These are phyloP conservation scores for Pseudococcus viburni DNA, from an alignment of 2,888 invertebrate species.

Conservation along the genomic window DNA sequence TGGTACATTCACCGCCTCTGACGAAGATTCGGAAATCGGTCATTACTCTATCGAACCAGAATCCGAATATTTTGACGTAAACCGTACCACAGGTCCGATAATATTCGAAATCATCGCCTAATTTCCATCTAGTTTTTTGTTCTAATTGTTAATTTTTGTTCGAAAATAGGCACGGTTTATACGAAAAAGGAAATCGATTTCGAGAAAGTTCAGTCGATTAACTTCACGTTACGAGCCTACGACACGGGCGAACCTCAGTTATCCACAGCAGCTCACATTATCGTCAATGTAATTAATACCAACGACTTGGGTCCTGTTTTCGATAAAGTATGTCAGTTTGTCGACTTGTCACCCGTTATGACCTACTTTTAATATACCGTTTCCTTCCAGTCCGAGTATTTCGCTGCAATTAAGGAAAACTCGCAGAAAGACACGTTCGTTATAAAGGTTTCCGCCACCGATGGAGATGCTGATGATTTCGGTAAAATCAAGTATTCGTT, in stretches of 20 bases:
- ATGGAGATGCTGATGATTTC: conserved; percentile 84
- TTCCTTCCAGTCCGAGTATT: conserved; percentile 74
- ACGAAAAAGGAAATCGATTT: conserved; percentile 86
- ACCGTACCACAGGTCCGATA: conserved; percentile 82
- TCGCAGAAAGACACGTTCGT: conserved; percentile 81
- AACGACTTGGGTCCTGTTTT: conserved; percentile 92
- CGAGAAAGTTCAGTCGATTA: conserved; percentile 82
- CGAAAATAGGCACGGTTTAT: conserved; percentile 79
- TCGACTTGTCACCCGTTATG: neutral
- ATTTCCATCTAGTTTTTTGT: neutral
- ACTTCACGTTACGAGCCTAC: conserved; percentile 85
- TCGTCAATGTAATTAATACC: conserved; percentile 84
- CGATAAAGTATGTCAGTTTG: conserved; percentile 72
- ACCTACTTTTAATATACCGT: neutral
- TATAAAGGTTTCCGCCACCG: conserved; percentile 81
- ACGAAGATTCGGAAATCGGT: conserved; percentile 86
- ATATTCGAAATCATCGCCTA: neutral
- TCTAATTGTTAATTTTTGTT: conserved; percentile 44
- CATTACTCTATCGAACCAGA: conserved; percentile 78
- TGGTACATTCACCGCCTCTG: conserved; percentile 83
- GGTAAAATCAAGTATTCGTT: conserved; percentile 85
- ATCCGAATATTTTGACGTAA: conserved; percentile 84
- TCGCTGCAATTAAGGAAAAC: conserved; percentile 83
- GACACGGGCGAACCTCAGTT: conserved; percentile 91
- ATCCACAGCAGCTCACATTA: conserved; percentile 83